Conservation (phyloP, 2,797 vertebrate species). For the Perdix hodgsoniae region DNA sequence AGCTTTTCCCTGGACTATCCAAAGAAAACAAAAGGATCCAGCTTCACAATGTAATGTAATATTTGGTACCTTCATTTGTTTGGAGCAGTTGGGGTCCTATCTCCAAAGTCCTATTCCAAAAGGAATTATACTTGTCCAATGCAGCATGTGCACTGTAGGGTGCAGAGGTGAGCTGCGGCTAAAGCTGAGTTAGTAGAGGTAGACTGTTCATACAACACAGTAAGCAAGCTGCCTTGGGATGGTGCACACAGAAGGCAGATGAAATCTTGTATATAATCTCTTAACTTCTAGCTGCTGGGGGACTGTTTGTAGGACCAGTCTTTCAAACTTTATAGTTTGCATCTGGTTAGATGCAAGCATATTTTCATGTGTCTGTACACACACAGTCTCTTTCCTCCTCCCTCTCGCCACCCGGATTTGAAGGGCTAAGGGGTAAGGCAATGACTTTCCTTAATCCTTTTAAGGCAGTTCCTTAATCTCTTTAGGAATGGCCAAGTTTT, state of each 20-base stretch:
- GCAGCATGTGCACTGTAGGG: accelerated
- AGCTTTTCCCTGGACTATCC: background rate
- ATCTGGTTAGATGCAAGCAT: background rate
- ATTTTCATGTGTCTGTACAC: background rate
- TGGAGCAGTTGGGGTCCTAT: background rate
- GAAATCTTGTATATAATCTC: background rate
- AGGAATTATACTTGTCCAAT: background rate
- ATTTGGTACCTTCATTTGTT: background rate
- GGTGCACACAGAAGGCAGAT: accelerated
- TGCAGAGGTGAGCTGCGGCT: background rate
- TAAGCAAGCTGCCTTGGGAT: background rate
- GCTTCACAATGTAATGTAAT: background rate
- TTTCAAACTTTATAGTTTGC: background rate
- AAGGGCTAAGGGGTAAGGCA: background rate
- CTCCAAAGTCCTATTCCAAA: background rate
- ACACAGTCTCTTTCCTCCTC: accelerated
- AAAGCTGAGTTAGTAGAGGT: background rate
- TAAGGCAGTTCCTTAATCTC: background rate
- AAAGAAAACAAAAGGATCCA: background rate
- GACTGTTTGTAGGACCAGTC: background rate
- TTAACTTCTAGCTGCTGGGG: background rate
- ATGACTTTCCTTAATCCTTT: background rate
- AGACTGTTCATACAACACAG: accelerated
- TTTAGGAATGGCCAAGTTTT: background rate
- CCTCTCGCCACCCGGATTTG: accelerated